These are phyloP conservation scores for Podarcis cretensis DNA, from an alignment of 2,113 vertebrate genomes.

Conservation along the genomic window DNA sequence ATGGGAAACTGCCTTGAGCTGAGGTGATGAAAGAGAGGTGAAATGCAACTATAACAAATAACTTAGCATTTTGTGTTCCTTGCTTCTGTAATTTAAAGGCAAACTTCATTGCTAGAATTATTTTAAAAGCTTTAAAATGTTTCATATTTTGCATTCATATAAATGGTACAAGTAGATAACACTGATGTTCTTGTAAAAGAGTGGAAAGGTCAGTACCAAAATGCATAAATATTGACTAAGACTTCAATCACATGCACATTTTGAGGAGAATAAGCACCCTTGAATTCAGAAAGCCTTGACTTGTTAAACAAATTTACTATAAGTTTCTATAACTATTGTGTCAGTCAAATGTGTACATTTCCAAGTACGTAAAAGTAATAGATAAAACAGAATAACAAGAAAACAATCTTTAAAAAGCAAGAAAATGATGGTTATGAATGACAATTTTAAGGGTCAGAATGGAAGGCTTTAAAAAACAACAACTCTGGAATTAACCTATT, in stretches of 20 bases:
- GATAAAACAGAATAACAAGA: background rate
- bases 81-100: background rate
- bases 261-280: background rate
- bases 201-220: background rate
- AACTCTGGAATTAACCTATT: background rate
- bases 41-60: background rate
- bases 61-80: background rate
- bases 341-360: background rate
- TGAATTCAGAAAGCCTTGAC: background rate
- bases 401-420: background rate
- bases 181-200: background rate
- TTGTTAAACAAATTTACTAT: background rate
- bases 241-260: background rate
- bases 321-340: too few species aligned
- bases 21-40: background rate
- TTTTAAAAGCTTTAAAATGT: background rate
- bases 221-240: background rate
- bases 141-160: background rate
- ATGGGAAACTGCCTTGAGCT: background rate
- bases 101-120: too few species aligned
- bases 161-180: background rate
- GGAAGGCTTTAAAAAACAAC: background rate
- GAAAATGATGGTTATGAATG: background rate
- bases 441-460: background rate
- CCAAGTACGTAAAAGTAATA: background rate